Conservation (phyloP, 2,888 invertebrate species). For the Caprella mutica region DNA sequence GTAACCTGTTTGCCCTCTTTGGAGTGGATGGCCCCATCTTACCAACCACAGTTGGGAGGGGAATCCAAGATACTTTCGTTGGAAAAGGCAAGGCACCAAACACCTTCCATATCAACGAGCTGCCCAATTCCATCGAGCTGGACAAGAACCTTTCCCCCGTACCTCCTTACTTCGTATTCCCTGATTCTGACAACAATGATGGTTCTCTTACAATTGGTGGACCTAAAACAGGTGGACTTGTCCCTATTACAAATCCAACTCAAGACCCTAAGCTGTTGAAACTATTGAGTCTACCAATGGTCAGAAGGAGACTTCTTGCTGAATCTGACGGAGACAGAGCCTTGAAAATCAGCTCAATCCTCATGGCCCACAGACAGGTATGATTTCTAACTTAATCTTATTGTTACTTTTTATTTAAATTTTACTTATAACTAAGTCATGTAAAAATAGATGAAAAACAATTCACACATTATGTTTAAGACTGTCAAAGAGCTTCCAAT, state of each 20-base stretch:
- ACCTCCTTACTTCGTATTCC: slow-evolving; percentile 8
- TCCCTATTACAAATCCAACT: slow-evolving; percentile 8
- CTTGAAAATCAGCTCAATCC: slow-evolving; percentile 8
- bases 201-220: neutral
- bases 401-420: no score
- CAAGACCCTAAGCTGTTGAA: slow-evolving; percentile 1
- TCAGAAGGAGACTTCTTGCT: slow-evolving; percentile 2
- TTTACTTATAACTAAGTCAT: no score
- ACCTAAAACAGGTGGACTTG: slow-evolving; percentile 6
- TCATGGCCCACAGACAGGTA: slow-evolving; percentile 15
- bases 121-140: slow-evolving; percentile 1
- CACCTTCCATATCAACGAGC: slow-evolving; percentile 1
- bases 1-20: no score
- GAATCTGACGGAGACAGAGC: slow-evolving; percentile 10
- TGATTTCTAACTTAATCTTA: neutral
- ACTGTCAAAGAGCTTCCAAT: no score
- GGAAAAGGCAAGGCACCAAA: neutral
- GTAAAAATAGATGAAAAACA: no score
- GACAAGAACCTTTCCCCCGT: slow-evolving; percentile 8
- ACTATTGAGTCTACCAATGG: slow-evolving; percentile 9
- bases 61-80: neutral
- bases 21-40: no score
- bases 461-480: no score
- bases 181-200: neutral
- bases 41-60: neutral